Evolutionary conservation across 1,140 invertebrate genomes (phyloP), one percentile per base, ranked within the genome.

Genomic region (Andrena cerasifolii): DNA sequence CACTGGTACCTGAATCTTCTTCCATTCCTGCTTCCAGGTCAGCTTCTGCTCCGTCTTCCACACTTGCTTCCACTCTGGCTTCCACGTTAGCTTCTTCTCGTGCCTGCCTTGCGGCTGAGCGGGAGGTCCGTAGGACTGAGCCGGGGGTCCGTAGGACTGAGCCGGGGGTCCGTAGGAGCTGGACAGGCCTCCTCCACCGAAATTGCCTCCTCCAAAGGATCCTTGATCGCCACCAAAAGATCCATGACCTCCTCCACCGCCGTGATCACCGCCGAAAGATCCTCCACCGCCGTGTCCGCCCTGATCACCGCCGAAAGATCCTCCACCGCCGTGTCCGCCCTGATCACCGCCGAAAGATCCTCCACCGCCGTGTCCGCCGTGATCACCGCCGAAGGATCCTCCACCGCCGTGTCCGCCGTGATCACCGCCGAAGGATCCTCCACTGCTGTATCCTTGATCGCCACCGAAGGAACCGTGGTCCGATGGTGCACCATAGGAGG

Each of bases 31-130:
- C 33, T 93, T 93, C 93, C 93, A 93, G 4, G 84, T 87, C 65
- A 92, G 79, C 78, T 93, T 93, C 0, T 89, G 89, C 45, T 92
- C 89, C 0, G 91, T 91, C 73, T 91, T 91, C 92, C 91, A 93
- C 0, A 93, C 79, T 59, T 93, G 89, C 40, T 93, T 92, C 92
- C 92, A 93, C 58, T 93, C 92, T 10, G 89, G 86, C 72, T 93
- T 93, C 93, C 92, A 93, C 1, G 84, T 89, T 7, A 93, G 71
- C 74, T 90, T 90, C 43, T 90, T 90, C 45, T 91, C 89, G 87
- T 94, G 96, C 24, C 94, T 94, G 31, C 96, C 96, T 87, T 95
- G 93, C 6, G 95, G 95, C 73, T 82, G 85, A 26, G 78, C 81
- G 6, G 85, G 86, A 2, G 84, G 76, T 4, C 86, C 86, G 26